A percentile compares a stretch with the other conserved stretches of the same genome.
Evolutionary conservation across 1,140 invertebrate genomes (phyloP).

Genomic region (Eueides isabella): DNA sequence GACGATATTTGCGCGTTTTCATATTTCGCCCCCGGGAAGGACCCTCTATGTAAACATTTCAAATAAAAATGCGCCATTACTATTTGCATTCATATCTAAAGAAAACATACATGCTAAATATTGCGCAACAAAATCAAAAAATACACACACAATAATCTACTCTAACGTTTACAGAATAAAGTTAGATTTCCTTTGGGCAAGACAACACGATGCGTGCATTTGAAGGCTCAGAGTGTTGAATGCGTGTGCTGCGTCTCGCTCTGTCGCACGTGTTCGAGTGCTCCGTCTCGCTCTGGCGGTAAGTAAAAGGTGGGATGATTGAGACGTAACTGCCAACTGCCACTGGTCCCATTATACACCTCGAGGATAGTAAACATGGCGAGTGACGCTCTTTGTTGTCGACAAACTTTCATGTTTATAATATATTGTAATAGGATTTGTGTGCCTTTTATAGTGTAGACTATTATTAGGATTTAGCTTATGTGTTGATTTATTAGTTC

Average conservation of each 20-base stretch:
- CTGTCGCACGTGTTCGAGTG: conserved; percentile 9
- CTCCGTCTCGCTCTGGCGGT: conserved; percentile 55
- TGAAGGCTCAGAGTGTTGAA: conserved; percentile 61
- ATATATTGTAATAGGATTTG: background rate
- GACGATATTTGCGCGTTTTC: conserved; percentile 64
- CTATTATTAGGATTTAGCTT: no score
- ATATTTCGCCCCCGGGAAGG: conserved; percentile 49
- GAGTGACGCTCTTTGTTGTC: conserved; percentile 35
- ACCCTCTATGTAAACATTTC: conserved; percentile 79
- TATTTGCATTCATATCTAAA: conserved; percentile 82
- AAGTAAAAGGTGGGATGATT: conserved; percentile 79
- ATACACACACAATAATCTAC: conserved; percentile 35
- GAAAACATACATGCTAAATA: conserved; percentile 81
- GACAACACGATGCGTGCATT: conserved; percentile 42
- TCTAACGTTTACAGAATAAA: conserved; percentile 17
- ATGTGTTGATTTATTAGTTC: no score
- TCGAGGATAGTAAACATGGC: conserved; percentile 68
- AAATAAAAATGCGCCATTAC: conserved; percentile 82
- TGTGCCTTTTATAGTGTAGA: no score
- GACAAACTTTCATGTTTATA: background rate
- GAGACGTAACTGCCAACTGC: conserved; percentile 80
- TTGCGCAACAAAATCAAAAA: conserved; percentile 55
- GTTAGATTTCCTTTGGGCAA: background rate
- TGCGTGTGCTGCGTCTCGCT: conserved; percentile 53
- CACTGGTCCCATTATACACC: conserved; percentile 77